These are phyloP conservation scores for Danio choprae DNA, from an alignment of 2,797 vertebrate species.

Conservation along the genomic window DNA sequence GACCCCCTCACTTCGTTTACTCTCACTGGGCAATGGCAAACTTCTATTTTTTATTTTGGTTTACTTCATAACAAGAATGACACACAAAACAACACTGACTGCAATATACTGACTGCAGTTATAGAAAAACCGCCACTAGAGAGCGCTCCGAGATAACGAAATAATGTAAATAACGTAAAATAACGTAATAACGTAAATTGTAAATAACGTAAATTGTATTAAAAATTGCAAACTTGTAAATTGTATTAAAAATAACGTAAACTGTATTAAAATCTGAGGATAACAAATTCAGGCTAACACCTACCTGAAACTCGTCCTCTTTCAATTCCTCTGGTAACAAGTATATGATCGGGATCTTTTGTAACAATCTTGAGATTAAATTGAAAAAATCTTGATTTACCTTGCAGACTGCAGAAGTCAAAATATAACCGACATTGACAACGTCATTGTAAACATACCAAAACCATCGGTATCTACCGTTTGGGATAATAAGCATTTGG, in stretches of 20 bases:
- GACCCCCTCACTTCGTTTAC: not conserved
- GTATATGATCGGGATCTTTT: not conserved
- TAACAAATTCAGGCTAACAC: not conserved
- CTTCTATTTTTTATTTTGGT: not conserved
- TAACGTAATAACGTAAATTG: no score
- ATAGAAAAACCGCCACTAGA: not conserved
- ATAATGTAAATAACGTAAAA: no score
- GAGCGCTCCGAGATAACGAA: no score
- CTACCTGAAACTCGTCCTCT: not conserved
- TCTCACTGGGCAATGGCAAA: not conserved
- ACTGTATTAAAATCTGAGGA: not conserved
- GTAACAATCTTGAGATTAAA: not conserved
- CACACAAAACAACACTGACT: not conserved
- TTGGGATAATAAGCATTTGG: no score
- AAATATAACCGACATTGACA: conserved; percentile 17
- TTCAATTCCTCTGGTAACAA: not conserved
- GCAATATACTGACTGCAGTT: not conserved
- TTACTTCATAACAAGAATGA: not conserved
- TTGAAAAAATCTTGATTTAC: not conserved
- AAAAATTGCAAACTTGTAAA: no score
- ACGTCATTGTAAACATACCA: not conserved
- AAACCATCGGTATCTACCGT: no score
- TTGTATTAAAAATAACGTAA: no score
- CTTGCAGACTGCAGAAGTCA: not conserved
- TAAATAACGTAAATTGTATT: no score